Base-by-base conservation (phyloP, 2,888 invertebrate genomes). In the Drosophila fungiperda region DNA sequence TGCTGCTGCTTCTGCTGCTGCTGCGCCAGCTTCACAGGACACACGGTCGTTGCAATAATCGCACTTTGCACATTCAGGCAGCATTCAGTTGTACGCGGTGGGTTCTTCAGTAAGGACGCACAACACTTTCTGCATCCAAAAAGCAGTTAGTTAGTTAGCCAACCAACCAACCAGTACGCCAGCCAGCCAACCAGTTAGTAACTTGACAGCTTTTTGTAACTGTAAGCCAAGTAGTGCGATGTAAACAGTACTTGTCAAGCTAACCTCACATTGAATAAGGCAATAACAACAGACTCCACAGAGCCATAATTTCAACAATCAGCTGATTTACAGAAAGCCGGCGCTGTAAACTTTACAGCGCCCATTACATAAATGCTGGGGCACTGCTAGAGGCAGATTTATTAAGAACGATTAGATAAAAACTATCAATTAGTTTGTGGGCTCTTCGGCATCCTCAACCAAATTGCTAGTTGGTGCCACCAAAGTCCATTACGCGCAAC, bases 101-200 rank as follows among this genome's bases (percentile, higher is more conserved):
- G 91, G 88, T 92, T 91, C 92, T 92, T 89, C 90, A 92, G 92
- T 90, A 92, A 92, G 92, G 92, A 92, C 92, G 90, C 88, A 82
- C 82, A 73, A 83, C 77, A 76, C 53, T 68, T 71, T 61, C 82
- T 67, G 68, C 58, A 74, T 67, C 53, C 58, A 68, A 42, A 60
- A 71, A 35, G 29, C 35, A 70, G 45, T 54, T 48, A 73, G 59
- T 33, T 38, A 66, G 59, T n/a, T 45, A 70, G 29, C 50, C 54
- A 58, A 38, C 32, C 38, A 71, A 20, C 23, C 57, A 70, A 53
- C 29, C 49, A 65, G 32, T 29, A 20, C 61, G 38, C 48, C 66
- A 58, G 32, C 33, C 35, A 72, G 33, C 40, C 57, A 73, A 54
- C 33, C 50, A 67, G 33, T 36, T 35, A 62, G 40, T 62, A 66